Evolutionary conservation across 1,140 invertebrate genomes (phyloP).

Genomic region (Rhopalosiphum padi): DNA sequence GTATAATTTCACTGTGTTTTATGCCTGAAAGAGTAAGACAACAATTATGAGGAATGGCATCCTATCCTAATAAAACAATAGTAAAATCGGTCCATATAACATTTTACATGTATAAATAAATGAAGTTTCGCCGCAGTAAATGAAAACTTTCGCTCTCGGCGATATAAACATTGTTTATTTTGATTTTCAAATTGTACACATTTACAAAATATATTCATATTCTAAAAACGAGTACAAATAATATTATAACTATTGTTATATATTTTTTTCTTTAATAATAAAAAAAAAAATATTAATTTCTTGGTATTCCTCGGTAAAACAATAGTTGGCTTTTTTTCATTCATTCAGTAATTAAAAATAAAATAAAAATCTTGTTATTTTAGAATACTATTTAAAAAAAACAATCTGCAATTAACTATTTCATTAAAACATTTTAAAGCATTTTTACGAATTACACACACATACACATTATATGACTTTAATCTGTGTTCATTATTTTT

Average conservation of each 20-base stretch:
- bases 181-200: background rate
- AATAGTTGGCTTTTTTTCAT: background rate
- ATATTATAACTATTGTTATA: background rate
- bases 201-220: background rate
- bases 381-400: background rate
- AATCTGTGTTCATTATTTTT: background rate
- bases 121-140: background rate
- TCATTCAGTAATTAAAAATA: background rate
- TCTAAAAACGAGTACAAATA: background rate
- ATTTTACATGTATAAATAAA: background rate
- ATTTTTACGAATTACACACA: background rate
- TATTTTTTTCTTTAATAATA: background rate
- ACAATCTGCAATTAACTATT: background rate
- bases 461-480: background rate
- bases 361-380: background rate
- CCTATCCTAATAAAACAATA: background rate
- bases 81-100: background rate
- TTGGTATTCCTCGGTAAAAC: background rate
- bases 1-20: background rate
- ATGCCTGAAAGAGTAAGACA: background rate
- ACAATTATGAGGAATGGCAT: background rate
- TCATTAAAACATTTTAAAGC: background rate
- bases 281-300: background rate
- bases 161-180: background rate
- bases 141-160: background rate